Percentiles rank a stretch among this genome's conserved stretches.
phyloP scores from a whole-genome alignment of 2,797 vertebrate genomes.

The Periophthalmus magnuspinnatus region DNA sequence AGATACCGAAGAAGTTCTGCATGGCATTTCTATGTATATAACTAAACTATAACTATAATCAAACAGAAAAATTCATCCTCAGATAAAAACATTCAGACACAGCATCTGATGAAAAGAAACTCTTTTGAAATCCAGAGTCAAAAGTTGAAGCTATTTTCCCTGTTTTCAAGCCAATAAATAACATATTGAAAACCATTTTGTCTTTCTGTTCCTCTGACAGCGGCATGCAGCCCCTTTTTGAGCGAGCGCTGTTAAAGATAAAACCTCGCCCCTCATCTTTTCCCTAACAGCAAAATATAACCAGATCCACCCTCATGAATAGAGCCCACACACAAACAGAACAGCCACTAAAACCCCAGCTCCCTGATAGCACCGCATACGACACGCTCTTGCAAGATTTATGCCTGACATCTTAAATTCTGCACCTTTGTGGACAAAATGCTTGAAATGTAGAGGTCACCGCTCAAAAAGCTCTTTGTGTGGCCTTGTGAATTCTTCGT shows the following conservation, averaged over 20 bases:
- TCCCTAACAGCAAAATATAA: conserved; percentile 69
- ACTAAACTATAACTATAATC: too few relatives aligned
- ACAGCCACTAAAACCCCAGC: conserved; percentile 42
- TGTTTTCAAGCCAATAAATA: conserved; percentile 27
- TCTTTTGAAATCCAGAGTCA: conserved; percentile 32
- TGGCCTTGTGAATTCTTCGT: conserved; percentile 37
- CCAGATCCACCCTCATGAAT: conserved; percentile 71
- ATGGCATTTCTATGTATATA: neutral
- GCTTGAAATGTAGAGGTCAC: conserved; percentile 62
- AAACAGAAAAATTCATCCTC: neutral
- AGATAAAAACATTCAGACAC: neutral
- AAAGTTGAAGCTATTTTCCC: conserved; percentile 32
- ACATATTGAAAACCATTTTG: conserved; percentile 32
- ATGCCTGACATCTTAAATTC: conserved; percentile 73
- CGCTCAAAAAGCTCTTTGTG: conserved; percentile 45
- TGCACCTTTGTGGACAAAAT: conserved; percentile 72
- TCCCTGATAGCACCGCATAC: conserved; percentile 49
- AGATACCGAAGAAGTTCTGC: neutral
- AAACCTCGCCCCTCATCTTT: conserved; percentile 58
- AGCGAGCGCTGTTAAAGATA: conserved; percentile 66
- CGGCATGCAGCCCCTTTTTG: conserved; percentile 63
- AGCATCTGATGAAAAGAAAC: conserved; percentile 4
- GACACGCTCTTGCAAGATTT: conserved; percentile 75
- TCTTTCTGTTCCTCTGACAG: conserved; percentile 44
- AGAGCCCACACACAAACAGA: conserved; percentile 71